Conservation (phyloP, 2,797 vertebrate species). For the Malacoraja senta region DNA sequence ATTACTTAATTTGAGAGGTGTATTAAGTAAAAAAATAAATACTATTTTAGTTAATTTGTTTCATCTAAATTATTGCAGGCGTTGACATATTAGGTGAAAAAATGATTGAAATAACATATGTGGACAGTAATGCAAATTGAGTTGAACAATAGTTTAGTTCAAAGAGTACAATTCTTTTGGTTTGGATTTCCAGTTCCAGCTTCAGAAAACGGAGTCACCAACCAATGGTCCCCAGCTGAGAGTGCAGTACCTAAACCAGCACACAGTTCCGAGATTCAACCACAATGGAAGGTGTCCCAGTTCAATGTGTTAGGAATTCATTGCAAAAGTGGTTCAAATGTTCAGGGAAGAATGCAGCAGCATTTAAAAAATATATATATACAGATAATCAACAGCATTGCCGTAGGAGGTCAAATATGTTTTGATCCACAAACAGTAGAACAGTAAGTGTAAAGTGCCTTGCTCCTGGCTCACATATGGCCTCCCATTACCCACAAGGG, state of each 20-base stretch:
- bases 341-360: neutral
- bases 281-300: neutral
- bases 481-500: neutral
- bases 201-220: neutral
- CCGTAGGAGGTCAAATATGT: neutral
- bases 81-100: neutral
- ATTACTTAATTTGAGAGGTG: neutral
- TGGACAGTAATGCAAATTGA: neutral
- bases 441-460: neutral
- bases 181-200: neutral
- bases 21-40: neutral
- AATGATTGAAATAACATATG: neutral
- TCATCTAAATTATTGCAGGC: neutral
- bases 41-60: neutral
- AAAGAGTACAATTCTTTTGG: neutral
- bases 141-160: neutral
- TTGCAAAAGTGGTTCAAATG: neutral
- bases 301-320: neutral
- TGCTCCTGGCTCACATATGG: neutral
- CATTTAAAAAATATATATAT: neutral
- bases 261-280: neutral
- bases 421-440: neutral
- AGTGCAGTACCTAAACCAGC: neutral
- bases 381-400: neutral
- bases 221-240: neutral